These are phyloP conservation scores for Cygnus olor DNA, from an alignment of 2,797 vertebrate genomes.

Conservation along the genomic window DNA sequence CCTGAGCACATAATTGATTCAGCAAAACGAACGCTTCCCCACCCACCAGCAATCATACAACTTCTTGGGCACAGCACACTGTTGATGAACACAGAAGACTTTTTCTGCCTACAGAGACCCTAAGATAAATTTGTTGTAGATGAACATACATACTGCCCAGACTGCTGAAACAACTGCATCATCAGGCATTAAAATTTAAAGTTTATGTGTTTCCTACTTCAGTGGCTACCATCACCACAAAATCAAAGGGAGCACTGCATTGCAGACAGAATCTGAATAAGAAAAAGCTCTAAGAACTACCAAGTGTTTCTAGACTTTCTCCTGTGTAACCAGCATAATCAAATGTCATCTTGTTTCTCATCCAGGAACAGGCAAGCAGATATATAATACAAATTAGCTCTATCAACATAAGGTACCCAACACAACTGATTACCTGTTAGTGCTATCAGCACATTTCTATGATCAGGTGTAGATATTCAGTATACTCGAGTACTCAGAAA, in stretches of 20 bases:
- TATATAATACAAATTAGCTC: background rate
- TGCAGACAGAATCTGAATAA: background rate
- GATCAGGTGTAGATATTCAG: background rate
- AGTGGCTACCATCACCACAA: background rate
- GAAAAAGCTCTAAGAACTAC: background rate
- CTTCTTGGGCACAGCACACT: background rate
- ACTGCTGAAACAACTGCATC: background rate
- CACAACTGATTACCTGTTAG: background rate
- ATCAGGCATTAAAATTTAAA: background rate
- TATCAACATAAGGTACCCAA: background rate
- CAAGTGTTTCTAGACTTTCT: background rate
- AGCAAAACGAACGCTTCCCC: background rate
- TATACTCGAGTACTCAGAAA: background rate
- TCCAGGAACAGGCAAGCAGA: background rate
- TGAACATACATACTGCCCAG: background rate
- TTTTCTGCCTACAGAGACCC: background rate
- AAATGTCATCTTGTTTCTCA: background rate
- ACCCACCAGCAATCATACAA: too few species aligned
- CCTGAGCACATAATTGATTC: background rate
- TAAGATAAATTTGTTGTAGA: background rate
- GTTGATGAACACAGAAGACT: background rate
- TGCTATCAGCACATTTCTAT: background rate
- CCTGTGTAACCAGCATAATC: background rate
- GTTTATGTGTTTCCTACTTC: background rate
- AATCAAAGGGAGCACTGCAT: background rate